These are phyloP conservation scores for Gymnoscopelus braueri DNA, from an alignment of 2,797 vertebrate species.

Conservation along the genomic window DNA sequence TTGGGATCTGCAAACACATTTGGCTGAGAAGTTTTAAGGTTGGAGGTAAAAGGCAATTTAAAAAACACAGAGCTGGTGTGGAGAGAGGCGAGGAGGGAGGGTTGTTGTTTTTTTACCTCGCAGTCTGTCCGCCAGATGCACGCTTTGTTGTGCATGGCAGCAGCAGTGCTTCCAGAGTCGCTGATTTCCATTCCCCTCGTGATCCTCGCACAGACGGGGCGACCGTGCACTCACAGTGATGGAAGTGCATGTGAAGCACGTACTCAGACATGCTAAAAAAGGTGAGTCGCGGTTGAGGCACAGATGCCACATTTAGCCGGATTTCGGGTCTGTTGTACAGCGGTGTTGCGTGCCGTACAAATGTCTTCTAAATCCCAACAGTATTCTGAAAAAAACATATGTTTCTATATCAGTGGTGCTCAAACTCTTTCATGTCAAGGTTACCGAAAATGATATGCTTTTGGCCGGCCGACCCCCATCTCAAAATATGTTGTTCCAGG, in stretches of 20 bases:
- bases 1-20: conserved; percentile 44
- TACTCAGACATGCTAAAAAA: conserved; percentile 38
- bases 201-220: conserved; percentile 24
- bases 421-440: too few species aligned
- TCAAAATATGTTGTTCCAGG: too few species aligned
- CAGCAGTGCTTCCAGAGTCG: conserved; percentile 32
- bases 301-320: too few species aligned
- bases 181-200: conserved; percentile 27
- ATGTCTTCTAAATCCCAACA: too few species aligned
- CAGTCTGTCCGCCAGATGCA: conserved; percentile 28
- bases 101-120: conserved; percentile 42
- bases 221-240: not conserved
- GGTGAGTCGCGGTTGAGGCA: conserved; percentile 10
- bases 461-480: too few species aligned
- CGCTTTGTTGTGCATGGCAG: conserved; percentile 39
- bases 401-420: too few species aligned
- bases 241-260: conserved; percentile 35
- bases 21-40: conserved; percentile 56
- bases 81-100: conserved; percentile 21
- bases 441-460: too few species aligned
- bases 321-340: too few species aligned
- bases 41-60: conserved; percentile 25
- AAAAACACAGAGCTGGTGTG: conserved; percentile 38
- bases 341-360: too few species aligned
- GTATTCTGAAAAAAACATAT: too few species aligned